These are phyloP conservation scores for Julus scanicus DNA, from an alignment of 2,888 invertebrate species.

Conservation along the genomic window DNA sequence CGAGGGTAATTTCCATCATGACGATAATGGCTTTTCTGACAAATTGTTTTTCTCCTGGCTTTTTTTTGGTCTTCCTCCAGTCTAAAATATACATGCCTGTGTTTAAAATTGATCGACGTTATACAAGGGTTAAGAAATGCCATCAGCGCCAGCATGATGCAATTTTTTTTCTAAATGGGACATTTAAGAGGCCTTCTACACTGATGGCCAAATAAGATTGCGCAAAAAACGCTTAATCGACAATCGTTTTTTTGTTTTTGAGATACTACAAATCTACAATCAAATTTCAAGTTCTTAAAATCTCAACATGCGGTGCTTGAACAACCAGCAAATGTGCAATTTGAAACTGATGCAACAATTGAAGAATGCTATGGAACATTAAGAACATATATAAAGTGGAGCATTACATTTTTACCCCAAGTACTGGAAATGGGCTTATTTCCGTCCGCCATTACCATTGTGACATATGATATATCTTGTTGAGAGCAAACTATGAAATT, in stretches of 20 bases:
- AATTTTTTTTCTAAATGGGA: background rate
- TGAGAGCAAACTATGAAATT: background rate
- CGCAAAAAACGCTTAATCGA: background rate
- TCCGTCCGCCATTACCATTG: background rate
- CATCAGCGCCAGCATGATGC: background rate
- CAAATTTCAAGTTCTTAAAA: background rate
- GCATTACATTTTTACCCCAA: background rate
- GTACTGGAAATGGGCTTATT: background rate
- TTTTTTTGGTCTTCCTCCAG: background rate
- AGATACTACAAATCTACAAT: background rate
- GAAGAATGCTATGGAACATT: background rate
- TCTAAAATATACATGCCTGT: background rate
- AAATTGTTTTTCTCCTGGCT: background rate
- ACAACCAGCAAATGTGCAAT: background rate
- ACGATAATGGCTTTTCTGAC: conserved; percentile 33
- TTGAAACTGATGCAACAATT: background rate
- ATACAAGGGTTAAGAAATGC: background rate
- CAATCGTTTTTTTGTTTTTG: background rate
- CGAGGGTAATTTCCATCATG: conserved; percentile 22
- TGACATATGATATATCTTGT: background rate
- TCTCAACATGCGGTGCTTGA: background rate
- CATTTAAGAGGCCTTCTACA: background rate
- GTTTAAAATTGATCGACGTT: conserved; percentile 19
- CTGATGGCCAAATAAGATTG: background rate
- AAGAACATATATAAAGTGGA: background rate